Conservation (phyloP, 1,140 invertebrate genomes). For the Conopomorpha cramerella region DNA sequence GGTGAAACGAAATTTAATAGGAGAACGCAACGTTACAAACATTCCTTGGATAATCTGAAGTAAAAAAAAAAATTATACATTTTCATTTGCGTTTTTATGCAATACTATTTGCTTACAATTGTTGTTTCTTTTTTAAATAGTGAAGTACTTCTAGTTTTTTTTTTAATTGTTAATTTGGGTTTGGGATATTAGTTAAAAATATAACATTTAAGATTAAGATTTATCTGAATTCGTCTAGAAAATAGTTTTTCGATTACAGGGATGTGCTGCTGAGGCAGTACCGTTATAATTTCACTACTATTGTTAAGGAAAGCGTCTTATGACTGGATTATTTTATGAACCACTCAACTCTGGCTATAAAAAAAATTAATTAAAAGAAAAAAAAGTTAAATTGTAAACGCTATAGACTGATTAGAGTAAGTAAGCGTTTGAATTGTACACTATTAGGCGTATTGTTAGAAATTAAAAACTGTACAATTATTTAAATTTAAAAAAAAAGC, state of each 20-base stretch:
- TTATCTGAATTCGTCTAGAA: conserved; percentile 56
- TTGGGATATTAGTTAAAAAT: conserved; percentile 55
- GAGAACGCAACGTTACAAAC: conserved; percentile 51
- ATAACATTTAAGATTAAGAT: conserved; percentile 50
- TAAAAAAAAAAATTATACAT: conserved; percentile 51
- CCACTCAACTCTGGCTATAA: too few relatives aligned
- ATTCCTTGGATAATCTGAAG: too few relatives aligned
- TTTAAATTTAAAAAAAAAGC: conserved; percentile 18
- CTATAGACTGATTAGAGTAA: conserved; percentile 61
- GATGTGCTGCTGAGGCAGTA: conserved; percentile 52
- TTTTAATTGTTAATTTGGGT: conserved; percentile 58
- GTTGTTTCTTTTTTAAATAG: conserved; percentile 47
- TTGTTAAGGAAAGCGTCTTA: conserved; percentile 1
- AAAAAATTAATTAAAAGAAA: too few relatives aligned
- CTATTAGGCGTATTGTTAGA: conserved; percentile 56
- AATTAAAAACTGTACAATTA: conserved; percentile 52
- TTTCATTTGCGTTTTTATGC: conserved; percentile 50
- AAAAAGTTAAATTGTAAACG: conserved; percentile 56
- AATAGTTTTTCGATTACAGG: conserved; percentile 51
- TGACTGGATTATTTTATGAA: too few relatives aligned
- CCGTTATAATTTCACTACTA: conserved; percentile 27
- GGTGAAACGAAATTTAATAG: conserved; percentile 31
- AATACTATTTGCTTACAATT: conserved; percentile 37
- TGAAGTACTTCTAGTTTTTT: conserved; percentile 49
- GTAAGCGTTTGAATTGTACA: conserved; percentile 53